Evolutionary conservation across 2,797 vertebrate genomes (phyloP).

Genomic region (Mus spretus): DNA sequence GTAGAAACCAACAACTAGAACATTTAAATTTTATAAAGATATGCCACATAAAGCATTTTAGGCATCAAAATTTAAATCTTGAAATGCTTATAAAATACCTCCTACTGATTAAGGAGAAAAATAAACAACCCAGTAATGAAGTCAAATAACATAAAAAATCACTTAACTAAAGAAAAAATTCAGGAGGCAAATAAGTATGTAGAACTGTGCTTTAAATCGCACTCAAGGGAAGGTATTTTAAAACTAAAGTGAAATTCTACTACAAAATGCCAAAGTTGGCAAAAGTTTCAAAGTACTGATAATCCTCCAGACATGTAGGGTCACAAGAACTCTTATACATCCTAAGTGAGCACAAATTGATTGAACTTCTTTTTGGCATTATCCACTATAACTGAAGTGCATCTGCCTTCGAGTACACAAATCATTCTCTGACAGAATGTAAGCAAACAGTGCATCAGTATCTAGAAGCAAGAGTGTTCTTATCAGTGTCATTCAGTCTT

Average conservation of each 20-base stretch:
- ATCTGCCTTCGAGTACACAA: no score
- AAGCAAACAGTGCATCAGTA: not conserved
- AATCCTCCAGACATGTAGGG: not conserved
- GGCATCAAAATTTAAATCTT: not conserved
- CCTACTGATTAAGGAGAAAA: not conserved
- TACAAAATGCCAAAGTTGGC: not conserved
- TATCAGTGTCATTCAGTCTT: not conserved
- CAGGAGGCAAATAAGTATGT: not conserved
- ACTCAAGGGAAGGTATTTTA: not conserved
- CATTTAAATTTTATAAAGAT: constrained; percentile 39
- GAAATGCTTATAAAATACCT: not conserved
- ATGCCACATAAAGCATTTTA: not conserved
- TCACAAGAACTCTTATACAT: not conserved
- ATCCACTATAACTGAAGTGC: no score
- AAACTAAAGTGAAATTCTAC: not conserved
- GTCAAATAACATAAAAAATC: not conserved
- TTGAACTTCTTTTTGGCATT: not conserved
- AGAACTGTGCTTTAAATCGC: not conserved
- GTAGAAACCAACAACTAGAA: constrained; percentile 30
- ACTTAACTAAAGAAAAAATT: not conserved
- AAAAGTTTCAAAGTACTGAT: not conserved
- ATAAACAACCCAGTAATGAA: not conserved
- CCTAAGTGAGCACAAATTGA: not conserved
- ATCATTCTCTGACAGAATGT: no score
- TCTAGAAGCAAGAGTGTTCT: not conserved